Conservation (phyloP, 1,140 invertebrate species). For the Hydropsyche tenuis region DNA sequence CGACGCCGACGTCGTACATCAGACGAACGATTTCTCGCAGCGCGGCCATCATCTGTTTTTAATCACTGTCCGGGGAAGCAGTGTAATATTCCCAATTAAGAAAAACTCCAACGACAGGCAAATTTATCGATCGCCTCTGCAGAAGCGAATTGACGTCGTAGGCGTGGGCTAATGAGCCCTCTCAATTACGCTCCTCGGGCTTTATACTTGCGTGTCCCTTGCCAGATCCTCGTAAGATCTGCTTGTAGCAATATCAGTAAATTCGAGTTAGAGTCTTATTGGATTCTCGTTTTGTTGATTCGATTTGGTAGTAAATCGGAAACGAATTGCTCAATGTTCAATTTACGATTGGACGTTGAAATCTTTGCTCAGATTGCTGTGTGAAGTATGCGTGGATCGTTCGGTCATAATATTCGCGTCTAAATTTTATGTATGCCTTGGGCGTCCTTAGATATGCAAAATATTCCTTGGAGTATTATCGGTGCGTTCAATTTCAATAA, state of each 20-base stretch:
- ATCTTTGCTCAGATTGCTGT: background rate
- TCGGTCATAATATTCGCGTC: slow-evolving; percentile 3
- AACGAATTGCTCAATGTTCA: no score
- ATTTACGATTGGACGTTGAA: no score
- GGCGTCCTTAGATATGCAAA: slow-evolving; percentile 7
- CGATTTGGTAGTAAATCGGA: no score
- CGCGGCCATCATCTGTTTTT: slow-evolving; percentile 23
- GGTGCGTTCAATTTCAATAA: slow-evolving; percentile 1
- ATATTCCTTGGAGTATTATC: slow-evolving; percentile 14
- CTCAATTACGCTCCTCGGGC: slow-evolving; percentile 36
- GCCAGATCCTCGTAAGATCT: background rate
- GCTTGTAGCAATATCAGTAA: no score
- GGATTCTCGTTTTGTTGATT: no score
- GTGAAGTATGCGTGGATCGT: background rate
- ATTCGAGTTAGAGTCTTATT: no score
- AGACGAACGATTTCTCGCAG: background rate
- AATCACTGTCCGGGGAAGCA: slow-evolving; percentile 39
- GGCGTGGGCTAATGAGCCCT: slow-evolving; percentile 37
- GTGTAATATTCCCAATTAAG: slow-evolving; percentile 45
- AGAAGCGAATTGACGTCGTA: slow-evolving; percentile 39
- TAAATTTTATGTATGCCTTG: slow-evolving; percentile 17
- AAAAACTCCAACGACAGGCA: slow-evolving; percentile 46
- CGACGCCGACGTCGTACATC: background rate
- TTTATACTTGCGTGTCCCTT: slow-evolving; percentile 22
- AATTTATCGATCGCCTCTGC: slow-evolving; percentile 44